Evolutionary conservation across 2,113 vertebrate genomes (phyloP).

Genomic region (Beaufortia kweichowensis): DNA sequence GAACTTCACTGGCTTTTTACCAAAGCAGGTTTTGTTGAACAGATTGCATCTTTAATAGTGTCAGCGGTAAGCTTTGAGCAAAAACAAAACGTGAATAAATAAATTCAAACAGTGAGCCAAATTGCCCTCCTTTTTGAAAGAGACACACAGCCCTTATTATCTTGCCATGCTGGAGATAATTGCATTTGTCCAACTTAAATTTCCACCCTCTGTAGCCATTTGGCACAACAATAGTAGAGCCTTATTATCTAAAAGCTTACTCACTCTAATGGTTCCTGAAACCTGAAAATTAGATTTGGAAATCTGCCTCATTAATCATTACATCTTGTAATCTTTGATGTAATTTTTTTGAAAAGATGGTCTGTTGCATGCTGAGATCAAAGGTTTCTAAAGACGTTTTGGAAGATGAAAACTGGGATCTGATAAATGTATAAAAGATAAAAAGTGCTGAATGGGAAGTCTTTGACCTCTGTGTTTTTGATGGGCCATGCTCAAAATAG

Average conservation of each 20-base stretch:
- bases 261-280: constrained; percentile 31
- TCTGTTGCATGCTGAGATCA: constrained; percentile 18
- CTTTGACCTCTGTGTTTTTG: not conserved
- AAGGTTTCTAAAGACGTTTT: not conserved
- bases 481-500: not conserved
- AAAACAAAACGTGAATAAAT: constrained; percentile 17
- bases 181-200: constrained; percentile 35
- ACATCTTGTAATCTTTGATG: constrained; percentile 33
- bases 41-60: constrained; percentile 38
- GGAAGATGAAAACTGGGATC: constrained; percentile 3
- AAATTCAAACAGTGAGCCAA: constrained; percentile 11
- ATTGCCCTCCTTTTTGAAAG: not conserved
- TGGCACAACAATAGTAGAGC: constrained; percentile 22
- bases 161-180: constrained; percentile 20
- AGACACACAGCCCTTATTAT: not conserved
- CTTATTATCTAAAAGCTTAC: constrained; percentile 7
- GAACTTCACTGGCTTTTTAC: not conserved
- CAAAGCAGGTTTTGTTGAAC: constrained; percentile 7
- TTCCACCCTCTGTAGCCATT: constrained; percentile 22
- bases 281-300: constrained; percentile 38
- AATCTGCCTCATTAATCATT: constrained; percentile 27
- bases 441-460: not conserved
- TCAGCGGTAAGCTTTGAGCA: constrained; percentile 26
- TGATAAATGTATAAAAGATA: not conserved
- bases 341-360: constrained; percentile 1